These are phyloP conservation scores for Patagioenas fasciata DNA, from an alignment of 2,113 vertebrate genomes.

Conservation along the genomic window DNA sequence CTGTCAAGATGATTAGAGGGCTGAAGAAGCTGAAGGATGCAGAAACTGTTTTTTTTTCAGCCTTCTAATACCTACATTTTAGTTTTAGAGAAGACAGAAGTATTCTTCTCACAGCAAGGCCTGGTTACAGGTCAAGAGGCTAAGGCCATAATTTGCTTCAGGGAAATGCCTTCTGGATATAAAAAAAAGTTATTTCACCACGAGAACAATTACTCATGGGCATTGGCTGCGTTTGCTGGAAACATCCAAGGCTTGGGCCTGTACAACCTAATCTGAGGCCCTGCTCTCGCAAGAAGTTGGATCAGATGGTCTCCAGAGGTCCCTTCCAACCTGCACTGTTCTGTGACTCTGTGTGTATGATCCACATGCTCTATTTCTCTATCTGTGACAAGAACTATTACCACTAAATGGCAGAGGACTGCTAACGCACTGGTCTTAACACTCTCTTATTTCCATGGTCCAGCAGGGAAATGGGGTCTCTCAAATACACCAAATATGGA, in stretches of 20 bases:
- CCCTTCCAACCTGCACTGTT: neutral
- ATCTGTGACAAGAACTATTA: neutral
- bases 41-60: neutral
- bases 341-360: neutral
- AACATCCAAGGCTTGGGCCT: neutral
- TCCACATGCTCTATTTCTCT: neutral
- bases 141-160: neutral
- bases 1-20: neutral
- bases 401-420: neutral
- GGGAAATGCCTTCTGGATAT: neutral
- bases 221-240: neutral
- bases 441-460: neutral
- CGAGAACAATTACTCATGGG: neutral
- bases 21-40: neutral
- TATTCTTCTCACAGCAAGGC: neutral
- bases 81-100: neutral
- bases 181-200: neutral
- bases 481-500: neutral
- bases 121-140: neutral
- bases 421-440: neutral
- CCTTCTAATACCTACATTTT: neutral
- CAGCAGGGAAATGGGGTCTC: neutral
- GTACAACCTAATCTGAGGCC: neutral
- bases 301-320: neutral
- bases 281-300: neutral